Evolutionary conservation across 2,113 vertebrate genomes (phyloP).

Genomic region (Gnathonemus longibarbis): DNA sequence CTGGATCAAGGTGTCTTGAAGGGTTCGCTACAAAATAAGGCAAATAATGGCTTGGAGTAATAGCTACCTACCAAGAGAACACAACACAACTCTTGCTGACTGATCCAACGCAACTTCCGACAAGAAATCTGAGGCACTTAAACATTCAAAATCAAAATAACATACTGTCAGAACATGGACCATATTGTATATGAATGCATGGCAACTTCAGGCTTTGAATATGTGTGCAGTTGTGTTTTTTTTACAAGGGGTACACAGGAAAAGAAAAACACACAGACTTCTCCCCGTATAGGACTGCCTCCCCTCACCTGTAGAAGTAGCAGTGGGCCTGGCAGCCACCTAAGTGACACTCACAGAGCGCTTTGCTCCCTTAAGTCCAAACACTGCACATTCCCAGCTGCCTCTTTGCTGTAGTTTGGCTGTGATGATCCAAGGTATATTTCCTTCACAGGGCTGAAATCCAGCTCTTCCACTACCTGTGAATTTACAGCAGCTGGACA

Average conservation of each 20-base stretch:
- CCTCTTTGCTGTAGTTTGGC: conserved; percentile 6
- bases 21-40: background rate
- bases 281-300: background rate
- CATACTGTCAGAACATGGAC: background rate
- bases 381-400: background rate
- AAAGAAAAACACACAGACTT: background rate
- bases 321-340: background rate
- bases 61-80: background rate
- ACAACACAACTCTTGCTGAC: background rate
- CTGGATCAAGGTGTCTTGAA: conserved; percentile 11
- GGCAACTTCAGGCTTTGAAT: background rate
- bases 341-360: background rate
- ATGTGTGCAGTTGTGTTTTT: background rate
- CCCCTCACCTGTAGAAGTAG: background rate
- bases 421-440: too few relatives aligned
- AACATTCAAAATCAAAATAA: background rate
- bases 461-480: background rate
- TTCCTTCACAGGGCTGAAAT: background rate
- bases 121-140: background rate
- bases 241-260: background rate
- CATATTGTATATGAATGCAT: background rate
- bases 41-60: background rate
- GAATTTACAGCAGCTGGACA: background rate
- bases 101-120: background rate
- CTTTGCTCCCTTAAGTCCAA: background rate